Evolutionary conservation across 2,797 vertebrate genomes (phyloP).

Genomic region (Rhynchotus rufescens): DNA sequence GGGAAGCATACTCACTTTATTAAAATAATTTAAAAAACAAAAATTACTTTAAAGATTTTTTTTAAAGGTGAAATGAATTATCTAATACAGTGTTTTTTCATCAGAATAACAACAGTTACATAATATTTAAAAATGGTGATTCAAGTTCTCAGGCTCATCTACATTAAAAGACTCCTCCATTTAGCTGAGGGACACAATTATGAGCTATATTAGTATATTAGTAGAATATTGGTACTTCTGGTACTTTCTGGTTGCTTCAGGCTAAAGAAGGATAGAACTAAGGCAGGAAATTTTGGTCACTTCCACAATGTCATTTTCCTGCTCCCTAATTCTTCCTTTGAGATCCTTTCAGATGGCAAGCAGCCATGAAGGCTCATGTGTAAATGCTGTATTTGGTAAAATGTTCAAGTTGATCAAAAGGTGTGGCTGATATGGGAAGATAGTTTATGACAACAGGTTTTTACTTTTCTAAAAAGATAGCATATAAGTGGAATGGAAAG

Average conservation of each 20-base stretch:
- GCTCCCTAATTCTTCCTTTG: not conserved
- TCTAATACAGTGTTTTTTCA: not conserved
- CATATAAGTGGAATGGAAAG: not conserved
- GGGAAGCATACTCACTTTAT: not conserved
- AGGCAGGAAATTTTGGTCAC: not conserved
- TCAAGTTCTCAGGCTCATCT: not conserved
- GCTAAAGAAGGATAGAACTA: not conserved
- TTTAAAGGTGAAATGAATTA: not conserved
- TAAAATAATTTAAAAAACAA: not conserved
- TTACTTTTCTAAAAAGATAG: not conserved
- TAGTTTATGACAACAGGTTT: not conserved
- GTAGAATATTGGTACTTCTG: slow-evolving; percentile 9
- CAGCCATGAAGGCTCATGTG: not conserved
- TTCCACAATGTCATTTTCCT: not conserved
- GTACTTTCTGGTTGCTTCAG: not conserved
- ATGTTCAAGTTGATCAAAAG: not conserved
- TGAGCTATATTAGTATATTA: slow-evolving; percentile 13
- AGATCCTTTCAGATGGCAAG: not conserved
- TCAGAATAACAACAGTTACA: not conserved
- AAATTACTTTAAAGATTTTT: not conserved
- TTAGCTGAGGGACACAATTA: not conserved
- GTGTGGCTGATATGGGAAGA: not conserved
- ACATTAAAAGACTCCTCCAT: not conserved
- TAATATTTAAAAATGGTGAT: not conserved
- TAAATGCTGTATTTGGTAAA: not conserved